Percentiles rank a stretch among this genome's conserved stretches.
phyloP scores from a whole-genome alignment of 2,113 vertebrate genomes.

The Thermophis baileyi region DNA sequence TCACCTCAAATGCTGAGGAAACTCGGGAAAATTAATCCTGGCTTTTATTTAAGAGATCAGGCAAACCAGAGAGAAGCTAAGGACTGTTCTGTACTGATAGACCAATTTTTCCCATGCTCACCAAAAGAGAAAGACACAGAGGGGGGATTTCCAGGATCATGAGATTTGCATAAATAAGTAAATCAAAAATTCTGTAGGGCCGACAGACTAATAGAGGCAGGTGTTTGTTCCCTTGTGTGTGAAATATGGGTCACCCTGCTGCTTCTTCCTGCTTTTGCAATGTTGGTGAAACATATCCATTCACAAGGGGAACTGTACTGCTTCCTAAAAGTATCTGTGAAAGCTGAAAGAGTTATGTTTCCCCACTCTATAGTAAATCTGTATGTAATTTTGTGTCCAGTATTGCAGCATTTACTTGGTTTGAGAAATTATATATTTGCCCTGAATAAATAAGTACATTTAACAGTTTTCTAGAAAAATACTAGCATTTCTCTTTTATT shows the following conservation, averaged over 20 bases:
- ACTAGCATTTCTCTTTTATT: neutral
- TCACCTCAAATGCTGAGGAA: neutral
- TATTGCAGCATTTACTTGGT: neutral
- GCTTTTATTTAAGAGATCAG: neutral
- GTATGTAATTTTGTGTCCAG: neutral
- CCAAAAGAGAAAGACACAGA: neutral
- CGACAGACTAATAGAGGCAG: neutral
- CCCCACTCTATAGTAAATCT: neutral
- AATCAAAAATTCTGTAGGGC: neutral
- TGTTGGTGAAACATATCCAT: fast-evolving
- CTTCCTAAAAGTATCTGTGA: neutral
- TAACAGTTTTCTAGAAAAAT: neutral
- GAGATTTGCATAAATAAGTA: neutral
- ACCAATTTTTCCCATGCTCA: fast-evolving
- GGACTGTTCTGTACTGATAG: neutral
- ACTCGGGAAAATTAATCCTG: neutral
- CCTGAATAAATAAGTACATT: neutral
- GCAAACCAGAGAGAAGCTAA: neutral
- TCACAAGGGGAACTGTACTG: neutral
- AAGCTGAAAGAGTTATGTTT: neutral
- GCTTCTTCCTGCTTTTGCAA: neutral
- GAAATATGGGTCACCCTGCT: neutral
- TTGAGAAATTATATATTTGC: neutral
- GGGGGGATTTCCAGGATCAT: slow-evolving; percentile 22
- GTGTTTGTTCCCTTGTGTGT: fast-evolving